Evolutionary conservation across 2,888 invertebrate species (phyloP).

Genomic region (Noctua pronuba): DNA sequence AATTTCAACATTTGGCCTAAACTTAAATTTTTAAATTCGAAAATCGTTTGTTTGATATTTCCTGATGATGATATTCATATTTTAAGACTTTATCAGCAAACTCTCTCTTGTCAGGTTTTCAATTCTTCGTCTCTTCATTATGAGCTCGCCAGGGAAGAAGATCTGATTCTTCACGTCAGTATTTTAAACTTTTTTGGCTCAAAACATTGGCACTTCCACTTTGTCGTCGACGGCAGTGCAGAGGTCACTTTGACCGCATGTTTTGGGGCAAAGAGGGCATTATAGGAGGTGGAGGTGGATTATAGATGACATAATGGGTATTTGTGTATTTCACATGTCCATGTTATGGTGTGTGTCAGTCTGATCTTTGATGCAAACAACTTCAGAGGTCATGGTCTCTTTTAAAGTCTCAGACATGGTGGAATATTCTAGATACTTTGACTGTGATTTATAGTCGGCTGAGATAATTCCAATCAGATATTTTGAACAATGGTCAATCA

Average conservation of each 20-base stretch:
- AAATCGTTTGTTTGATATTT: background rate
- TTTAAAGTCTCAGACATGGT: background rate
- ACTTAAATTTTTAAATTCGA: background rate
- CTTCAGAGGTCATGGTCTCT: background rate
- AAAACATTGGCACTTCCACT: background rate
- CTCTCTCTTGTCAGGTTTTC: background rate
- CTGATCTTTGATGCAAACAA: background rate
- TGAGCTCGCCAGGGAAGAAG: background rate
- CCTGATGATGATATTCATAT: background rate
- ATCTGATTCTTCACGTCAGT: background rate
- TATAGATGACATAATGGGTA: background rate
- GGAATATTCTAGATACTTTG: background rate
- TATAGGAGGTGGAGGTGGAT: background rate
- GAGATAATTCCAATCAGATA: conserved; percentile 45
- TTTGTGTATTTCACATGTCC: background rate
- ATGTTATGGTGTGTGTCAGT: background rate
- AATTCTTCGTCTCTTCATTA: background rate
- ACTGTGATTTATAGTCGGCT: conserved; percentile 21
- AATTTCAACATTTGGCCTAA: background rate
- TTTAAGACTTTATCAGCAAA: background rate
- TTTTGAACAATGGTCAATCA: conserved; percentile 52
- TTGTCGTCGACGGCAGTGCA: background rate
- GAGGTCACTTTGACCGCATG: background rate
- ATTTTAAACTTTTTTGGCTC: background rate
- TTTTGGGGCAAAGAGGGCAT: background rate